Percentiles rank a stretch among this genome's conserved stretches.
Evolutionary conservation across 2,113 vertebrate genomes (phyloP).

Genomic region (Zosterops pallidus): DNA sequence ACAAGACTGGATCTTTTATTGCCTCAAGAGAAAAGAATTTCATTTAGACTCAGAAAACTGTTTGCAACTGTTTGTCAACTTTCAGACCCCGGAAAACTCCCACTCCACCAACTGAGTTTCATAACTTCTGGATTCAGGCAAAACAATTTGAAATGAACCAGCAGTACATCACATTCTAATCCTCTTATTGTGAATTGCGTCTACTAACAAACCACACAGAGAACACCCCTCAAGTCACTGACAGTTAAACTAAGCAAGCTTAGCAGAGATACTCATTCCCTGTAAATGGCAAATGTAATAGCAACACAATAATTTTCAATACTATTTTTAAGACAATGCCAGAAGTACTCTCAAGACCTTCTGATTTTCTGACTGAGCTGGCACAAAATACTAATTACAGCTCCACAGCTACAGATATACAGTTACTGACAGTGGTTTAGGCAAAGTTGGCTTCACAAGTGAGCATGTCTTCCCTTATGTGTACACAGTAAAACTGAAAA

Average conservation of each 20-base stretch:
- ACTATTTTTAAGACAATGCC: background rate
- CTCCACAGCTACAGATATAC: background rate
- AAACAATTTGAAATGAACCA: background rate
- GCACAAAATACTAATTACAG: background rate
- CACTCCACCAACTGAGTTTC: background rate
- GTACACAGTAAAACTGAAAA: background rate
- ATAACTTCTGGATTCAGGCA: background rate
- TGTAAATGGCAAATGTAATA: background rate
- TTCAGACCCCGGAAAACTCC: background rate
- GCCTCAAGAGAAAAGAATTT: background rate
- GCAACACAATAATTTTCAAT: background rate
- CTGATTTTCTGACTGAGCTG: background rate
- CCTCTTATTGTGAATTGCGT: background rate
- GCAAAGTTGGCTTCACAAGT: background rate
- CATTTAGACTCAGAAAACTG: background rate
- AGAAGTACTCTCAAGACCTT: background rate
- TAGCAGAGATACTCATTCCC: background rate
- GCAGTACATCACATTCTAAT: background rate
- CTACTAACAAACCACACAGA: background rate
- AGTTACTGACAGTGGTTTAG: background rate
- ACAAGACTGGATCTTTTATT: background rate
- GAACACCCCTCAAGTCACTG: background rate
- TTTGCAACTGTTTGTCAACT: background rate
- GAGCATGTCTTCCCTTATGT: fast-evolving
- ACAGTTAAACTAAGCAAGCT: background rate